Evolutionary conservation across 2,113 vertebrate genomes (phyloP).

Genomic region (Columba livia): DNA sequence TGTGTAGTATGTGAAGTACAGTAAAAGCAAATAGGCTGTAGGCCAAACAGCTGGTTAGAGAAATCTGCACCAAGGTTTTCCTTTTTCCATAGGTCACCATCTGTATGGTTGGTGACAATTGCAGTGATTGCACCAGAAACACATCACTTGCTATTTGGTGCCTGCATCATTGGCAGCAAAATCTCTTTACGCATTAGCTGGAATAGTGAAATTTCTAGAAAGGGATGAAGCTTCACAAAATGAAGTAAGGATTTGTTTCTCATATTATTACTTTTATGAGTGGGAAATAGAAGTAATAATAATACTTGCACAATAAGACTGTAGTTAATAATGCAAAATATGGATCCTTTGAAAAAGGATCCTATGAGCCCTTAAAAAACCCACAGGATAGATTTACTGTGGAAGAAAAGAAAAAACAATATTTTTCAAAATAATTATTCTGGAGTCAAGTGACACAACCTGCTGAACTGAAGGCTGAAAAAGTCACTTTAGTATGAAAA

Average conservation of each 20-base stretch:
- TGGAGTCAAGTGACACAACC: not conserved
- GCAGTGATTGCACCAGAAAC: not conserved
- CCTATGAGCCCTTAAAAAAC: not conserved
- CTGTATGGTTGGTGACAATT: not conserved
- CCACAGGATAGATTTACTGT: not conserved
- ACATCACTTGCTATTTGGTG: not conserved
- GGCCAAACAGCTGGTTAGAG: not conserved
- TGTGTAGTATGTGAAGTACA: not conserved
- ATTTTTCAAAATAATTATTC: not conserved
- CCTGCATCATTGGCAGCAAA: not conserved
- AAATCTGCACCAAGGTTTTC: not conserved
- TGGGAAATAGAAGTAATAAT: not conserved
- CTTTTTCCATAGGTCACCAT: not conserved
- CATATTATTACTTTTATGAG: not conserved
- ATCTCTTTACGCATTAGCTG: not conserved
- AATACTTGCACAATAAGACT: not conserved
- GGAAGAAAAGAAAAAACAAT: not conserved
- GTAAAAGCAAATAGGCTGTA: not conserved
- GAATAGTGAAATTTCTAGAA: not conserved
- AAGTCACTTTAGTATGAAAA: not conserved
- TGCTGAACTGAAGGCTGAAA: not conserved
- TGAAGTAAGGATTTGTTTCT: not conserved
- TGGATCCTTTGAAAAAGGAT: not conserved
- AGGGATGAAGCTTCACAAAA: not conserved
- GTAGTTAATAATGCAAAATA: not conserved